A percentile compares a stretch with the other conserved stretches of the same genome.
These are phyloP conservation scores for Andrena haemorrhoa DNA, from an alignment of 2,888 invertebrate species.

Conservation along the genomic window DNA sequence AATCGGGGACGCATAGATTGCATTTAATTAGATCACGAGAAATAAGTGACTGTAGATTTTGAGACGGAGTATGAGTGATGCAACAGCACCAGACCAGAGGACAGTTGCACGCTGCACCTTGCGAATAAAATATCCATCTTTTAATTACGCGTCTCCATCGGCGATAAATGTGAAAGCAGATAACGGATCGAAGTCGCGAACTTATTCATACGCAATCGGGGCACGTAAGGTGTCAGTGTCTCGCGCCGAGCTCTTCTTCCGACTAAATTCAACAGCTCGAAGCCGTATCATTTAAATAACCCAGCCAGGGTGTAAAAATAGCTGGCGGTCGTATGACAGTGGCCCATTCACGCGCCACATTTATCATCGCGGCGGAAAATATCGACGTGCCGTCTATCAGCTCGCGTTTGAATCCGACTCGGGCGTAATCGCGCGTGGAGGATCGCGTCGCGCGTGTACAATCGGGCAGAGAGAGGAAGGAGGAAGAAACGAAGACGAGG, in stretches of 20 bases:
- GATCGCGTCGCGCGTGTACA: neutral
- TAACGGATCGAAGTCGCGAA: too few species aligned
- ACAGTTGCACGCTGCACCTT: neutral
- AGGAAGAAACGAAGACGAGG: conserved; percentile 25
- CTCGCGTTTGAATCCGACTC: conserved; percentile 45
- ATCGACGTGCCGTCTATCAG: conserved; percentile 26
- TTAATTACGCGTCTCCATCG: too few species aligned
- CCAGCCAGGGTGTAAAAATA: neutral
- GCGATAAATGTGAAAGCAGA: too few species aligned
- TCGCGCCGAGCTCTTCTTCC: too few species aligned
- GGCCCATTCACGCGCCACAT: conserved; percentile 2
- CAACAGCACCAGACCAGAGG: neutral
- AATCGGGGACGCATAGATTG: neutral
- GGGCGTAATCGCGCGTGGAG: conserved; percentile 40
- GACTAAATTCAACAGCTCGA: neutral
- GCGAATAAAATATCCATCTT: too few species aligned
- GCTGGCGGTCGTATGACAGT: neutral
- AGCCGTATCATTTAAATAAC: neutral
- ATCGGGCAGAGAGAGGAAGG: neutral
- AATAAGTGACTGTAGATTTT: neutral
- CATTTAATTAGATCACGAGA: neutral
- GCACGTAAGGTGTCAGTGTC: too few species aligned
- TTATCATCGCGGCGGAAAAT: conserved; percentile 12
- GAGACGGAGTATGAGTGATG: neutral
- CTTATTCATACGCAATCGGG: too few species aligned